A percentile compares a stretch with the other conserved stretches of the same genome.
phyloP scores from a whole-genome alignment of 2,113 vertebrate species.

The Hepsetus odoe region DNA sequence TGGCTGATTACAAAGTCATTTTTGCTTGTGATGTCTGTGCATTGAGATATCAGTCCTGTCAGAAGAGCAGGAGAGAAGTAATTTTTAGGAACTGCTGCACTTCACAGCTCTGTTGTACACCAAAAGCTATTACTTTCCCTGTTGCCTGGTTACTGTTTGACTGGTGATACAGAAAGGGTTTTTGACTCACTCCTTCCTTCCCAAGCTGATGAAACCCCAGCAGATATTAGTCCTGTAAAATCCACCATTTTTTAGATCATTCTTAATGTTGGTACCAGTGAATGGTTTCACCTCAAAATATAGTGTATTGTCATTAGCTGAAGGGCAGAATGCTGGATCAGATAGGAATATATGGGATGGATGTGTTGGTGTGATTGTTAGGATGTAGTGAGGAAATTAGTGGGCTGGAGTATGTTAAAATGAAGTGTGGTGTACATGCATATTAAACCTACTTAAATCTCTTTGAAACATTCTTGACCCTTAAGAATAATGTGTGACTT shows the following conservation, averaged over 20 bases:
- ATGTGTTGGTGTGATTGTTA: too few species aligned
- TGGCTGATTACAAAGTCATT: too few species aligned
- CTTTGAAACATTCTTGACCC: not conserved
- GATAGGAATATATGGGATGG: too few species aligned
- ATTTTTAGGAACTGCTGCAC: constrained; percentile 16
- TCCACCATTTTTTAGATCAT: not conserved
- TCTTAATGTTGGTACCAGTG: not conserved
- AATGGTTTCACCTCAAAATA: not conserved
- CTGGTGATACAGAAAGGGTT: constrained; percentile 9
- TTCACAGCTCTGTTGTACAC: constrained; percentile 38
- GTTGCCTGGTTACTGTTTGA: constrained; percentile 49
- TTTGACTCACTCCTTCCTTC: not conserved
- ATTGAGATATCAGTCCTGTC: constrained; percentile 20
- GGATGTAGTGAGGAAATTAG: too few species aligned
- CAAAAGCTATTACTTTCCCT: constrained; percentile 9
- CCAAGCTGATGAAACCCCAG: not conserved
- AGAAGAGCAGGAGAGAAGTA: not conserved
- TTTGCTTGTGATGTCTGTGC: not conserved
- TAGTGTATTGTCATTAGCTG: not conserved
- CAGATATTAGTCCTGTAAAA: not conserved
- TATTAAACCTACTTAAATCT: not conserved
- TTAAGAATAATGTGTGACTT: too few species aligned
- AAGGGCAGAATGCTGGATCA: too few species aligned
- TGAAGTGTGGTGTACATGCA: too few species aligned
- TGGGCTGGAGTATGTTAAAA: too few species aligned